A percentile compares a stretch with the other conserved stretches of the same genome.
Conservation (phyloP, 37 sponge, comb jelly and placozoan genomes). For the Dysidea cf. avara region DNA sequence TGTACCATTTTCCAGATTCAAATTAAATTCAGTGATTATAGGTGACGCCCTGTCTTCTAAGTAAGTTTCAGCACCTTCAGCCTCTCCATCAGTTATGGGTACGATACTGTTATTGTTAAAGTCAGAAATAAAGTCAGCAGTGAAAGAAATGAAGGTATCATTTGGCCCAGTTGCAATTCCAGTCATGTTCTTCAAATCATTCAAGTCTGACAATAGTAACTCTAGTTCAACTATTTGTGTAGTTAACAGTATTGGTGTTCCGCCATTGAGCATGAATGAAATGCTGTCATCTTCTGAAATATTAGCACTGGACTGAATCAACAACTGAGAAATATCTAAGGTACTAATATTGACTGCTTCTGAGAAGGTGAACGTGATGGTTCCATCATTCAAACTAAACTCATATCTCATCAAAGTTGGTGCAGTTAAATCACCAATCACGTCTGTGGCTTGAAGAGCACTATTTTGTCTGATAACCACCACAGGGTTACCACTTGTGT, state of each 20-base stretch:
- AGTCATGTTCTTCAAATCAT: constrained; percentile 50
- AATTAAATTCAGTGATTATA: constrained; percentile 20
- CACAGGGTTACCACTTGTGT: constrained; percentile 63
- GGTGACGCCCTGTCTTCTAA: constrained; percentile 44
- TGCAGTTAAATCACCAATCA: constrained; percentile 35
- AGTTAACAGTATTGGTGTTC: constrained; percentile 31
- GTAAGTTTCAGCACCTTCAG: constrained; percentile 22
- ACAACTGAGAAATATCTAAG: constrained; percentile 54
- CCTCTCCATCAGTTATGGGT: constrained; percentile 24
- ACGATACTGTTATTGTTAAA: constrained; percentile 38
- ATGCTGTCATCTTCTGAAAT: constrained; percentile 28
- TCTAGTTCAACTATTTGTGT: constrained; percentile 55
- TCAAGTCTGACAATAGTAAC: constrained; percentile 46
- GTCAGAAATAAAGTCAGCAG: constrained; percentile 53
- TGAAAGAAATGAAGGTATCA: constrained; percentile 56
- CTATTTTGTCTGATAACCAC: constrained; percentile 7
- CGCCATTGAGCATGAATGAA: constrained; percentile 38
- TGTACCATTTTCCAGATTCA: constrained; percentile 62
- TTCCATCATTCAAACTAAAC: constrained; percentile 67
- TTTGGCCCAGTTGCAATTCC: constrained; percentile 39
- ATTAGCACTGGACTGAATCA: constrained; percentile 53
- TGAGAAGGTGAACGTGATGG: constrained; percentile 61
- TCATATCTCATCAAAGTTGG: constrained; percentile 38
- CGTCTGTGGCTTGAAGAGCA: constrained; percentile 22
- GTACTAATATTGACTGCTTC: constrained; percentile 68